These are phyloP conservation scores for Caenorhabditis afra DNA, from an alignment of 2,888 invertebrate species.

Conservation along the genomic window DNA sequence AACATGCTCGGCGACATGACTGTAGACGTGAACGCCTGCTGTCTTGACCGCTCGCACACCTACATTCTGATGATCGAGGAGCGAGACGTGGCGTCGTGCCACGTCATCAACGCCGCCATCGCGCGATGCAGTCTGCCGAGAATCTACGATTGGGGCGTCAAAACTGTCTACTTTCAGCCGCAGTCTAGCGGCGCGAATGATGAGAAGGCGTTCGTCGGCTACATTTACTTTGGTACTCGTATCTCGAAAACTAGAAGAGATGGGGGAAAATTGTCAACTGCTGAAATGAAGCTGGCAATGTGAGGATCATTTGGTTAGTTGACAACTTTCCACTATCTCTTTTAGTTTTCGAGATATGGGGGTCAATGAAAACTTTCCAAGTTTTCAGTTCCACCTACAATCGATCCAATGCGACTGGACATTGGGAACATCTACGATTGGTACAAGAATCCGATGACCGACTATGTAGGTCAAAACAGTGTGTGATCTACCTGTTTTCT, in stretches of 20 bases:
- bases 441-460: conserved; percentile 78
- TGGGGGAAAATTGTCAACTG: too few species aligned
- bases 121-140: conserved; percentile 78
- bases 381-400: conserved; percentile 79
- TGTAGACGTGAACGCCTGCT: conserved; percentile 96
- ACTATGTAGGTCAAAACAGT: conserved; percentile 62
- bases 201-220: conserved; percentile 80
- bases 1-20: conserved; percentile 97
- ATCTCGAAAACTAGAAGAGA: too few species aligned
- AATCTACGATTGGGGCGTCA: conserved; percentile 80
- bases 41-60: conserved; percentile 85
- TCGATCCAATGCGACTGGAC: conserved; percentile 79
- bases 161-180: conserved; percentile 80
- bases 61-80: conserved; percentile 80
- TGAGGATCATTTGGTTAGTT: too few species aligned
- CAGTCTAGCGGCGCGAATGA: conserved; percentile 75
- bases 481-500: too few species aligned
- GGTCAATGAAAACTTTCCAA: too few species aligned
- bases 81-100: conserved; percentile 75
- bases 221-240: conserved; percentile 80
- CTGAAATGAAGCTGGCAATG: too few species aligned
- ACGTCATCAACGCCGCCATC: conserved; percentile 77
- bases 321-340: too few species aligned
- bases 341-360: too few species aligned
- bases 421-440: conserved; percentile 79